These are phyloP conservation scores for Choristoneura fumiferana DNA, from an alignment of 1,140 invertebrate genomes.

Conservation along the genomic window DNA sequence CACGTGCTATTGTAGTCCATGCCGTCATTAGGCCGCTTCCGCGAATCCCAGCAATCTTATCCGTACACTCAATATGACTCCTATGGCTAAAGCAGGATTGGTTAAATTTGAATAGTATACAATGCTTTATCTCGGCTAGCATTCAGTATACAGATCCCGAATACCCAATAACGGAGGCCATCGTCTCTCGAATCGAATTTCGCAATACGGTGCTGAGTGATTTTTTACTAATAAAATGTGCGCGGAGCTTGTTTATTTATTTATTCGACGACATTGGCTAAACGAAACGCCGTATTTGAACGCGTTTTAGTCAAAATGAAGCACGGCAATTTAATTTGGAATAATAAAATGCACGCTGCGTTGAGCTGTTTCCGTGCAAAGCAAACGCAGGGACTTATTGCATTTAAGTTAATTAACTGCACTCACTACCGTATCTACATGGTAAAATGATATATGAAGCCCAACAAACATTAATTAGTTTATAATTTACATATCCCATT, in stretches of 20 bases:
- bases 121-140: conserved; percentile 11
- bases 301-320: conserved; percentile 3
- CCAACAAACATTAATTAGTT: conserved; percentile 14
- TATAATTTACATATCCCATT: conserved; percentile 7
- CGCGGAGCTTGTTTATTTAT: conserved; percentile 11
- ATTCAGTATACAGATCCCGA: conserved; percentile 34
- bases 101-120: conserved; percentile 22
- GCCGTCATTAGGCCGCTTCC: conserved; percentile 72
- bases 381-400: conserved; percentile 44
- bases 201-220: conserved; percentile 26
- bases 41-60: conserved; percentile 33
- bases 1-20: conserved; percentile 67
- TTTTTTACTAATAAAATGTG: conserved; percentile 19
- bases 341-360: conserved; percentile 35
- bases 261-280: conserved; percentile 10
- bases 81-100: conserved; percentile 34
- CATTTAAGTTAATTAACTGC: conserved; percentile 44
- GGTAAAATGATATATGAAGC: conserved; percentile 6
- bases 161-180: conserved; percentile 46
- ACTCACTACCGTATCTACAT: not conserved
- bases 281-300: not conserved
- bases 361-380: conserved; percentile 40
- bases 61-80: conserved; percentile 29
- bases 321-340: conserved; percentile 31
- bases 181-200: conserved; percentile 42